Evolutionary conservation across 2,888 invertebrate species (phyloP).

Genomic region (Epirrhoe tristata): DNA sequence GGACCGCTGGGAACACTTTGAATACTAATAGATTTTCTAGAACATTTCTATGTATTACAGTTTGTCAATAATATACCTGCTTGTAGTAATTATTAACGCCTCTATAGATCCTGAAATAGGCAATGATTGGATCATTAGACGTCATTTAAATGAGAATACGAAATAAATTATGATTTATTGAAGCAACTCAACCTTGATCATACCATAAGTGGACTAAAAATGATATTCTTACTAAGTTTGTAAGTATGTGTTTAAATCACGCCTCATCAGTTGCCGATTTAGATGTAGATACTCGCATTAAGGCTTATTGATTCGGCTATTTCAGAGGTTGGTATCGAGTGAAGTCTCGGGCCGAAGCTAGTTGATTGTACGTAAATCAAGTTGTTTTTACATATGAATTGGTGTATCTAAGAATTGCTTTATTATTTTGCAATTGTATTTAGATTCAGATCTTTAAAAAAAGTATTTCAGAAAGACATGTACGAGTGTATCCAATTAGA

Average conservation of each 20-base stretch:
- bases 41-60: too few relatives aligned
- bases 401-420: neutral
- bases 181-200: constrained; percentile 10
- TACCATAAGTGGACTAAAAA: neutral
- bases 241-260: too few relatives aligned
- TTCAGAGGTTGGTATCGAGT: too few relatives aligned
- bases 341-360: too few relatives aligned
- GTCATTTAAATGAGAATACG: constrained; percentile 19
- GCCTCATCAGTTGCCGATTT: too few relatives aligned
- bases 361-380: neutral
- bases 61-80: too few relatives aligned
- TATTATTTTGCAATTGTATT: neutral
- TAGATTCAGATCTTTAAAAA: neutral
- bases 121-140: constrained; percentile 21
- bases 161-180: constrained; percentile 23
- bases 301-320: too few relatives aligned
- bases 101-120: constrained; percentile 13
- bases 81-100: too few relatives aligned
- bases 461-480: neutral
- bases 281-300: too few relatives aligned
- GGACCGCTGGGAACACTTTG: too few relatives aligned
- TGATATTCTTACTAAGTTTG: neutral
- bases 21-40: too few relatives aligned
- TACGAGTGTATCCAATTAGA: neutral
- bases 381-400: neutral